A percentile compares a stretch with the other conserved stretches of the same genome.
Evolutionary conservation across 2,797 vertebrate species (phyloP).

Genomic region (Coluber constrictor): DNA sequence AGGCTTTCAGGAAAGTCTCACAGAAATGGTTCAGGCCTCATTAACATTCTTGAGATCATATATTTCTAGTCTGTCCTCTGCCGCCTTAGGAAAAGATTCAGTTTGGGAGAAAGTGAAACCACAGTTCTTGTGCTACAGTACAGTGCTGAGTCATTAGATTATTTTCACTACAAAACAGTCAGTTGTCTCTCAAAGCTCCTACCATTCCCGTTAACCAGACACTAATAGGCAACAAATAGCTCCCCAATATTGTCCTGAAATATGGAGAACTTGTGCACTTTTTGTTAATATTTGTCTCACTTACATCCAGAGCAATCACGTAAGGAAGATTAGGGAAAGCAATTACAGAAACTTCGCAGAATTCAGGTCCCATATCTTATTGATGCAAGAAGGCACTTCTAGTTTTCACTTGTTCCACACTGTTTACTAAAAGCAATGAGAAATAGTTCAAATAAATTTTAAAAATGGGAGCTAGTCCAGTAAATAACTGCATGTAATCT

Average conservation of each 20-base stretch:
- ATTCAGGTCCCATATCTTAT: background rate
- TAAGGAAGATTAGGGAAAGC: background rate
- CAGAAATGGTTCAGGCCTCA: background rate
- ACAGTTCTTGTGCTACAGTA: background rate
- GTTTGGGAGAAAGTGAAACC: background rate
- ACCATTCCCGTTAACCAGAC: background rate
- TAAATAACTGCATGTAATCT: conserved; percentile 53
- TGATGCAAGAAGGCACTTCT: background rate
- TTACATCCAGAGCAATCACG: background rate
- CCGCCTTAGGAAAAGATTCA: background rate
- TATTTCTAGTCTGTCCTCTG: background rate
- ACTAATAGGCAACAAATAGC: background rate
- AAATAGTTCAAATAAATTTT: background rate
- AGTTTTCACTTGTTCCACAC: conserved; percentile 32
- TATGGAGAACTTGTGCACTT: background rate
- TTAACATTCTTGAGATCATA: background rate
- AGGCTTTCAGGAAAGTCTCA: background rate
- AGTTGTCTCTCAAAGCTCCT: background rate
- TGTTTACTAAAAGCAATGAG: conserved; percentile 26
- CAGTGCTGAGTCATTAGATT: background rate
- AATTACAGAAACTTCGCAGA: background rate
- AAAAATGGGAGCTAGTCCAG: conserved; percentile 37
- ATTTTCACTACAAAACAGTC: background rate
- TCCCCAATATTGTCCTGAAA: background rate
- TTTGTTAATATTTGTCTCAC: background rate